Evolutionary conservation across 2,888 invertebrate genomes (phyloP).

Genomic region (Geotrupes spiniger): DNA sequence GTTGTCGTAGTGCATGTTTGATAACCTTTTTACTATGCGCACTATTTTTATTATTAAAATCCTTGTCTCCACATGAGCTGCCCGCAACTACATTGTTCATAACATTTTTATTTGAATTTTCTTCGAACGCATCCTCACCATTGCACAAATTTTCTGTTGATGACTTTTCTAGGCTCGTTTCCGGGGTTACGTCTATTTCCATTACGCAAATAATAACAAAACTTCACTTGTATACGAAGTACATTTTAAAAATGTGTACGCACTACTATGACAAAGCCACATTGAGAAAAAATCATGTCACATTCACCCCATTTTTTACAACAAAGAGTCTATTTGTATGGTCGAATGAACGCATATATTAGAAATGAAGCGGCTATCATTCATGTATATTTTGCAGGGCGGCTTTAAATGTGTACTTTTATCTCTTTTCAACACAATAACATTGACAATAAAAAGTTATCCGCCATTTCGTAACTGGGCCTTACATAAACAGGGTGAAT

Average conservation of each 20-base stretch:
- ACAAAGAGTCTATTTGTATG: conserved; percentile 11
- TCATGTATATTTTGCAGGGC: conserved; percentile 19
- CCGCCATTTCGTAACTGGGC: conserved; percentile 51
- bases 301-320: conserved; percentile 30
- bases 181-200: conserved; percentile 50
- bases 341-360: conserved; percentile 14
- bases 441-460: conserved; percentile 45
- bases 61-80: conserved; percentile 19
- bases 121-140: conserved; percentile 15
- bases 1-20: conserved; percentile 73
- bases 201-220: conserved; percentile 37
- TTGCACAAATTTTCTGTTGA: conserved; percentile 23
- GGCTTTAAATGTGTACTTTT: conserved; percentile 10
- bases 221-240: conserved; percentile 28
- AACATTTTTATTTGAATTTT: conserved; percentile 12
- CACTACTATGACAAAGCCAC: conserved; percentile 16
- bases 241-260: conserved; percentile 8
- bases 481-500: conserved; percentile 40
- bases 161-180: conserved; percentile 41
- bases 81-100: conserved; percentile 11
- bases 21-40: conserved; percentile 63
- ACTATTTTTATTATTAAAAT: conserved; percentile 36
- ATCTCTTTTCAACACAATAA: conserved; percentile 30
- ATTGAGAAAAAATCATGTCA: conserved; percentile 22
- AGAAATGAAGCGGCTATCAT: conserved; percentile 20